Evolutionary conservation across 2,888 invertebrate species (phyloP).

Genomic region (Ophraella communa): DNA sequence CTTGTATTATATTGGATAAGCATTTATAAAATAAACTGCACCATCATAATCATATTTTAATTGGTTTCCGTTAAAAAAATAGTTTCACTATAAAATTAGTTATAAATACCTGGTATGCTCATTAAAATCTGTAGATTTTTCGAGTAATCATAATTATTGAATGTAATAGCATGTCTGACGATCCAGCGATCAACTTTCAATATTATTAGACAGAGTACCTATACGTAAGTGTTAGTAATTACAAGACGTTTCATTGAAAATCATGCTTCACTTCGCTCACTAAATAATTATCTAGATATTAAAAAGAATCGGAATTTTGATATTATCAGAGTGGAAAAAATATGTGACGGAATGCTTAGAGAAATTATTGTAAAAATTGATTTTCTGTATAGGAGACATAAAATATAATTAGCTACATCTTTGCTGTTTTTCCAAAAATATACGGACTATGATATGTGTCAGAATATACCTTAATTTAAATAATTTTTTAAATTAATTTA

Average conservation of each 20-base stretch:
- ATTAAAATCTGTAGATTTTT: neutral
- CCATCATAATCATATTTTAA: too few species aligned
- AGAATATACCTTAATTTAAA: too few species aligned
- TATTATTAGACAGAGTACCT: neutral
- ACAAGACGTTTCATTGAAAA: neutral
- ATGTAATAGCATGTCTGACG: neutral
- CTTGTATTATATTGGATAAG: too few species aligned
- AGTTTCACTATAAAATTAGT: neutral
- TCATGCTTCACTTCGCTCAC: constrained; percentile 1
- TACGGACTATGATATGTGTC: too few species aligned
- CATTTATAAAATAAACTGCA: too few species aligned
- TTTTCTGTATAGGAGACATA: too few species aligned
- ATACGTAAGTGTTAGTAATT: neutral
- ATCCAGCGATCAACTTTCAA: neutral
- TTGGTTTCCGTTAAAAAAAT: too few species aligned
- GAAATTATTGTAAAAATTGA: too few species aligned
- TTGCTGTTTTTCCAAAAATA: too few species aligned
- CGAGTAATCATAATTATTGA: neutral
- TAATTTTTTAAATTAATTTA: too few species aligned
- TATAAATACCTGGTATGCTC: neutral
- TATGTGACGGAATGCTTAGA: neutral
- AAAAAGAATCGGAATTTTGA: neutral
- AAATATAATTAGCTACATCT: too few species aligned
- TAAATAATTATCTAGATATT: neutral
- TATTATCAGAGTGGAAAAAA: constrained; percentile 1